Evolutionary conservation across 2,888 invertebrate genomes (phyloP).

Genomic region (Adelphocoris suturalis): DNA sequence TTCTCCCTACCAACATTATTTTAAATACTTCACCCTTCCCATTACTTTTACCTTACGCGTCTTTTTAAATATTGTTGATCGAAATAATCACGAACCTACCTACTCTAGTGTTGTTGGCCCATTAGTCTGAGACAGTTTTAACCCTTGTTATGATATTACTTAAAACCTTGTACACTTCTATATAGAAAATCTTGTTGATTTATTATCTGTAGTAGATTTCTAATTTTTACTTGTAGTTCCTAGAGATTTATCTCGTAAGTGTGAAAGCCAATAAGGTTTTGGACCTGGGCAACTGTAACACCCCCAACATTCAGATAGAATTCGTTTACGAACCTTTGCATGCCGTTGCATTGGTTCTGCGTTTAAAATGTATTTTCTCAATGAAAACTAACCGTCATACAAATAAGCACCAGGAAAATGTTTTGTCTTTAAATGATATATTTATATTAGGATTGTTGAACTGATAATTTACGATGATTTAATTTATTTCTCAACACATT

Average conservation of each 20-base stretch:
- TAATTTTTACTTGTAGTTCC: constrained; percentile 12
- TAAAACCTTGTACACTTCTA: not conserved
- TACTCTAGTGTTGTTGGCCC: constrained; percentile 4
- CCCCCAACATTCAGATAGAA: not conserved
- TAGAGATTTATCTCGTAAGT: not conserved
- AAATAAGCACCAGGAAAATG: too few species aligned
- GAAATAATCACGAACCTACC: not conserved
- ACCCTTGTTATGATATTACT: constrained; percentile 7
- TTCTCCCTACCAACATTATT: not conserved
- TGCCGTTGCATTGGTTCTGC: too few species aligned
- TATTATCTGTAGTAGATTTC: not conserved
- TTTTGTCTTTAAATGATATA: too few species aligned
- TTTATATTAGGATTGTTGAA: too few species aligned
- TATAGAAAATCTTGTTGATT: not conserved
- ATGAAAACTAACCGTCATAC: too few species aligned
- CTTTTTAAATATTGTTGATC: not conserved
- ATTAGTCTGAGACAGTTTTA: constrained; percentile 16
- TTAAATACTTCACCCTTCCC: not conserved
- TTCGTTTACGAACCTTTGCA: not conserved
- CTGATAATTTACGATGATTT: too few species aligned
- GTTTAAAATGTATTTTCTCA: too few species aligned
- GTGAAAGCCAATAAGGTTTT: not conserved
- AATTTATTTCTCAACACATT: too few species aligned
- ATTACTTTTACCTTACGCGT: constrained; percentile 7
- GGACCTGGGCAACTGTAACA: not conserved